Conservation (phyloP, 2,888 invertebrate species). For the Ernsta delagoae region DNA sequence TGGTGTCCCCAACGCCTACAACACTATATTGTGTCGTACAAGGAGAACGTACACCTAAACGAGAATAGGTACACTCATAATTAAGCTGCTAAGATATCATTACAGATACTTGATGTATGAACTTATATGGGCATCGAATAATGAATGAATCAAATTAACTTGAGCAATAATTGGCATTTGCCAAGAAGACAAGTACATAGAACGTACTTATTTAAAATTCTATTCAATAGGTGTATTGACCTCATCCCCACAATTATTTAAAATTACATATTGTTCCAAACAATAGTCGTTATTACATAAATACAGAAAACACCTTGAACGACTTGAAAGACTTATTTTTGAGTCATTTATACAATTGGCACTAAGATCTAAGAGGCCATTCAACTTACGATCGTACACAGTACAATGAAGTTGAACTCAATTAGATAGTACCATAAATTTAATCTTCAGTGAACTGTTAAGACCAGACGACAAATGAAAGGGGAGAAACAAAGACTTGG, state of each 20-base stretch:
- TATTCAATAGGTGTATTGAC: neutral
- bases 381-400: conserved; percentile 28
- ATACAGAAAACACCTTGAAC: neutral
- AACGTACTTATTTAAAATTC: neutral
- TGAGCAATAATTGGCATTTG: neutral
- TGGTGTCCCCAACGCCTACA: conserved; percentile 24
- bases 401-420: conserved; percentile 31
- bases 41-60: conserved; percentile 11
- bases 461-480: conserved; percentile 31
- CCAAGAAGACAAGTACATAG: neutral
- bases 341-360: no score
- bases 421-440: conserved; percentile 32
- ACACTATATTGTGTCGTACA: conserved; percentile 11
- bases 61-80: conserved; percentile 21
- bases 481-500: conserved; percentile 28
- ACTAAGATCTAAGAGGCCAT: no score
- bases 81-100: conserved; percentile 6
- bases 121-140: conserved; percentile 4
- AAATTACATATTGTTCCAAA: neutral
- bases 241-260: neutral
- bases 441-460: conserved; percentile 20
- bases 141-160: neutral
- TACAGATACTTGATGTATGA: neutral
- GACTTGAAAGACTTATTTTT: no score
- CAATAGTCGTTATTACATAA: neutral